A percentile compares a stretch with the other conserved stretches of the same genome.
Evolutionary conservation across 2,113 vertebrate species (phyloP).

Genomic region (Nettapus auritus): DNA sequence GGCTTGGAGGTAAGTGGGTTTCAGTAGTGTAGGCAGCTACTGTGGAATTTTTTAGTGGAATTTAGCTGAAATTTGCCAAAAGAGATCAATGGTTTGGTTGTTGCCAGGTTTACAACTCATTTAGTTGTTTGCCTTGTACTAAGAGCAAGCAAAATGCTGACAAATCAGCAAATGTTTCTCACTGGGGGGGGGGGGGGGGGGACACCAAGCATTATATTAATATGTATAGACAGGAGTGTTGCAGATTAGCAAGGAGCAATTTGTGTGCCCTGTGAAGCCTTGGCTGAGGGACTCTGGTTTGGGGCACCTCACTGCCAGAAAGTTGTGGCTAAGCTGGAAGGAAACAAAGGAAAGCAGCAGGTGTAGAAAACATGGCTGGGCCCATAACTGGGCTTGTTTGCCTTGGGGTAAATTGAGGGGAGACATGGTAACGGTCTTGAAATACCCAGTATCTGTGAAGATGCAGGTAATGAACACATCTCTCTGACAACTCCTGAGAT

Average conservation of each 20-base stretch:
- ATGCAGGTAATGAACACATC: neutral
- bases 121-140: constrained; percentile 1
- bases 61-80: constrained; percentile 2
- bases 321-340: neutral
- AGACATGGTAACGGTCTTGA: neutral
- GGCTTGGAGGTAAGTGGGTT: constrained; percentile 18
- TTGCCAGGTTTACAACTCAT: neutral
- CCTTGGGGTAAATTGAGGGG: neutral
- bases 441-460: neutral
- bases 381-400: neutral
- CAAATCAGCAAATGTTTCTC: neutral
- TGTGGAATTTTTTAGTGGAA: constrained; percentile 29
- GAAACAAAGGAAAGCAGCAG: neutral
- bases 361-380: neutral
- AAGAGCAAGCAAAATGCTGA: constrained; percentile 21
- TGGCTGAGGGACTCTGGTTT: neutral
- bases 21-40: neutral
- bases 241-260: neutral
- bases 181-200: neutral
- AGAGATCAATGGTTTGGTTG: constrained; percentile 23
- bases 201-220: neutral
- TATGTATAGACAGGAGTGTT: neutral
- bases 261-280: neutral
- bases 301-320: neutral
- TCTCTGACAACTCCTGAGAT: neutral